Base-by-base conservation (phyloP, 2,888 invertebrate species). In the Brassicogethes aeneus region DNA sequence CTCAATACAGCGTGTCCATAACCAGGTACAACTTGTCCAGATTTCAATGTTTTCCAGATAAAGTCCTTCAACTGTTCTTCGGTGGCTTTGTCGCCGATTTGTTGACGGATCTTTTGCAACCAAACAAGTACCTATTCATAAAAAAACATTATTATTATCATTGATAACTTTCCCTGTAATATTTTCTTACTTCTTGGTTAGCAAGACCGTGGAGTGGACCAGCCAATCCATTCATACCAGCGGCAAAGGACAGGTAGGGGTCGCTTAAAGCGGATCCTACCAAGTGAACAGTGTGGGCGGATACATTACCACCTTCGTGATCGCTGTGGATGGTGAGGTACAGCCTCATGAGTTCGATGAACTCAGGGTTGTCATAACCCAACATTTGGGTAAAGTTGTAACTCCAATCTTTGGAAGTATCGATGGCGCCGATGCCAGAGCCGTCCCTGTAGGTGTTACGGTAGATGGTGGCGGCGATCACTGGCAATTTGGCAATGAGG, bases 241-340 rank as follows among this genome's bases (percentile, higher is more conserved):
- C 94, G 34, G 91, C 81, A 67, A 92, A 92, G 7, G 91, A 86
- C 3, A 96, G 76, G 70, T 92, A 94, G 10, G 94, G 92, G 68
- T 95, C 94, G 55, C 92, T 91, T 37, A 95, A 74, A 2, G 95
- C 94, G 0, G 93, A 93, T 29, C 89, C 94, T 2, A 95, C 93
- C 65, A 96, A 71, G 69, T 95, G 95, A 10, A 86, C 85, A 0
- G 94, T 86, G 70, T 95, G 95, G 2, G 95, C 95, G 5, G 91
- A 92, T 3, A 96, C 95, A 66, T 95, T 95, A 54, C 95, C 94
- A 53, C 94, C 93, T 70, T 95, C 94, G 70, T 95, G 94, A 67
- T 95, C 94, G 72, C 88, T 88, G 76, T 94, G 93, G 58, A 94
- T 92, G 44, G 92, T 91, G 51, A 95, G 79, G 70, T 95, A 95